Evolutionary conservation across 2,888 invertebrate genomes (phyloP).

Genomic region (Perizoma affinitatum): DNA sequence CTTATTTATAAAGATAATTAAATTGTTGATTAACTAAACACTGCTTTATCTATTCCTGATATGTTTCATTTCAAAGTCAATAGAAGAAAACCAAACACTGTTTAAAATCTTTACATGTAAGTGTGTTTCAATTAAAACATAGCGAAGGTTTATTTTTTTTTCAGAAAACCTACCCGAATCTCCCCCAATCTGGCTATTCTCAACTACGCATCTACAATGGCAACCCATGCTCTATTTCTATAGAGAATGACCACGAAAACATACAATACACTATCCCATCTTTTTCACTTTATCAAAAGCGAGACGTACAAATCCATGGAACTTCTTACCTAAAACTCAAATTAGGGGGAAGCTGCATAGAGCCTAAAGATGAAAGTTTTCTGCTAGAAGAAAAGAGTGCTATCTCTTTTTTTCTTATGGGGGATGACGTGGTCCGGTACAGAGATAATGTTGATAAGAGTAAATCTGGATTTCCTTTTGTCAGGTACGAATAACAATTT

Average conservation of each 20-base stretch:
- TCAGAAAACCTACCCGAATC: conserved; percentile 83
- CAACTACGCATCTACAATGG: conserved; percentile 86
- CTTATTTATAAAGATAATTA: no score
- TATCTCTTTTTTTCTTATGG: conserved; percentile 59
- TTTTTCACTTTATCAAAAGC: conserved; percentile 55
- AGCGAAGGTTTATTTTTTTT: conserved; percentile 26
- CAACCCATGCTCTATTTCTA: conserved; percentile 68
- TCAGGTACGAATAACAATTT: conserved; percentile 68
- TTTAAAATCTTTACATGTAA: no score
- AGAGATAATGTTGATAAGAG: conserved; percentile 80
- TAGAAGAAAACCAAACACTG: no score
- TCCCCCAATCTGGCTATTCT: conserved; percentile 79
- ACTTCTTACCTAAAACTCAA: conserved; percentile 46
- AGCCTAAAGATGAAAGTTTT: conserved; percentile 48
- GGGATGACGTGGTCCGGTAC: conserved; percentile 50
- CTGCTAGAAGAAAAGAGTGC: conserved; percentile 60
- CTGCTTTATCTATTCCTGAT: no score
- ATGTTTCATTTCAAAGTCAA: no score
- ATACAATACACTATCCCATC: conserved; percentile 59
- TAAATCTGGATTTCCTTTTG: conserved; percentile 80
- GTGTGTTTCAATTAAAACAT: no score
- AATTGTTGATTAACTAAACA: no score
- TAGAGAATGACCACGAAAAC: conserved; percentile 74
- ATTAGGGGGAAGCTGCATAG: conserved; percentile 55
- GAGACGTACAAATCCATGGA: conserved; percentile 47